Evolutionary conservation across 2,888 invertebrate species (phyloP).

Genomic region (Noctua janthina): DNA sequence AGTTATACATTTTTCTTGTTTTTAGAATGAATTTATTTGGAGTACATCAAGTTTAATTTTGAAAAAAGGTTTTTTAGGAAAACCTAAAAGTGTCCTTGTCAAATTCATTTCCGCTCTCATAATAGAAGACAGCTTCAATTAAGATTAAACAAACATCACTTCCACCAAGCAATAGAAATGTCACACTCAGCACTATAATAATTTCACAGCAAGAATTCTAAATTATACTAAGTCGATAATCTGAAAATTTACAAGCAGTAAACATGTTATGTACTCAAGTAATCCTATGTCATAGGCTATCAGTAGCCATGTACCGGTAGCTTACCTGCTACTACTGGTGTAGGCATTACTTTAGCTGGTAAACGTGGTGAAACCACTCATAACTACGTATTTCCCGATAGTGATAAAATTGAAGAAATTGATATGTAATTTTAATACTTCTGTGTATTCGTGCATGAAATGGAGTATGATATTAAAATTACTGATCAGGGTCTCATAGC

Average conservation of each 20-base stretch:
- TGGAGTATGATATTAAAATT: neutral
- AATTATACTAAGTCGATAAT: conserved; percentile 44
- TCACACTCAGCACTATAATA: neutral
- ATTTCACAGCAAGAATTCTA: conserved; percentile 35
- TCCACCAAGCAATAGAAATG: conserved; percentile 21
- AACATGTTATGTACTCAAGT: conserved; percentile 42
- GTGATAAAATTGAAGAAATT: conserved; percentile 35
- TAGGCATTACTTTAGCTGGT: conserved; percentile 25
- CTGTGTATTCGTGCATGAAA: neutral
- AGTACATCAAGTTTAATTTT: neutral
- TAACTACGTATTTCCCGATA: conserved; percentile 8
- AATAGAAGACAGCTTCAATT: neutral
- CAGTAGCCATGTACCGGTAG: conserved; percentile 36
- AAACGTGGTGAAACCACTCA: conserved; percentile 22
- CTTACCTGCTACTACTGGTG: conserved; percentile 27
- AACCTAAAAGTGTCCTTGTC: neutral
- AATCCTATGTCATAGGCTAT: conserved; percentile 58
- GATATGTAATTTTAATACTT: conserved; percentile 13
- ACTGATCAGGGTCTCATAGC: neutral
- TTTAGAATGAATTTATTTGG: neutral
- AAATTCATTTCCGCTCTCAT: neutral
- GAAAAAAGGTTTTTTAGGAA: neutral
- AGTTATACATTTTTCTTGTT: neutral
- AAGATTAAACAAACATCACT: conserved; percentile 1
- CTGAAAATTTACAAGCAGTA: conserved; percentile 50